Evolutionary conservation across 2,797 vertebrate species (phyloP).

Genomic region (Monodelphis domestica): DNA sequence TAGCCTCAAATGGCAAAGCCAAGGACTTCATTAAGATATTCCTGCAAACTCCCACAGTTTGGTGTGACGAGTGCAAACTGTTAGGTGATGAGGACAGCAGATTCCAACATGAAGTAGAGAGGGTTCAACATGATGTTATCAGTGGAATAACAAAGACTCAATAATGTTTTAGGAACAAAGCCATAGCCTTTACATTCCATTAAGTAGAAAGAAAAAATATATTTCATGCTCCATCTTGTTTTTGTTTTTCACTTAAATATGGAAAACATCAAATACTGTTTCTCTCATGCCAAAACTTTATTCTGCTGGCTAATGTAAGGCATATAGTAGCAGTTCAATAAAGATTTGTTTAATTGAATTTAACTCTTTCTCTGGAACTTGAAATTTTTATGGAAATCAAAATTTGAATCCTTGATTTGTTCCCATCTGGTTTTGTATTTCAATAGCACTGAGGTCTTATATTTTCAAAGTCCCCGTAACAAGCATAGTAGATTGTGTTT

Average conservation of each 20-base stretch:
- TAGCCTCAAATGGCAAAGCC: not conserved
- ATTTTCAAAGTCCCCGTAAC: not conserved
- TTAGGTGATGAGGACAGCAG: not conserved
- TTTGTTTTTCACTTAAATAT: not conserved
- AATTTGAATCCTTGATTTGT: not conserved
- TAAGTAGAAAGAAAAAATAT: not conserved
- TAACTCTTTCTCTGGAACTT: not conserved
- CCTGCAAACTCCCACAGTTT: not conserved
- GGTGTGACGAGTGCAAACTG: not conserved
- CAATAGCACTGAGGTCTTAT: not conserved
- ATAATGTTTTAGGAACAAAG: not conserved
- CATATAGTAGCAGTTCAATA: not conserved
- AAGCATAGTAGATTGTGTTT: not conserved
- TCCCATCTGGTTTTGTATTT: not conserved
- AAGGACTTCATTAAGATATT: constrained; percentile 19
- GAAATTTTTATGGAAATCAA: not conserved
- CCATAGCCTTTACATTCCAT: not conserved
- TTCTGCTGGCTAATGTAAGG: not conserved
- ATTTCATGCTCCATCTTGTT: not conserved
- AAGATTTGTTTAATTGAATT: not conserved
- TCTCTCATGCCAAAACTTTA: not conserved
- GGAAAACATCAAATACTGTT: too few species aligned
- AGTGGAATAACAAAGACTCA: not conserved
- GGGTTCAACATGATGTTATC: not conserved
- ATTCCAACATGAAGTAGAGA: not conserved